Evolutionary conservation across 2,113 vertebrate species (phyloP).

Genomic region (Triplophysa tibetana): DNA sequence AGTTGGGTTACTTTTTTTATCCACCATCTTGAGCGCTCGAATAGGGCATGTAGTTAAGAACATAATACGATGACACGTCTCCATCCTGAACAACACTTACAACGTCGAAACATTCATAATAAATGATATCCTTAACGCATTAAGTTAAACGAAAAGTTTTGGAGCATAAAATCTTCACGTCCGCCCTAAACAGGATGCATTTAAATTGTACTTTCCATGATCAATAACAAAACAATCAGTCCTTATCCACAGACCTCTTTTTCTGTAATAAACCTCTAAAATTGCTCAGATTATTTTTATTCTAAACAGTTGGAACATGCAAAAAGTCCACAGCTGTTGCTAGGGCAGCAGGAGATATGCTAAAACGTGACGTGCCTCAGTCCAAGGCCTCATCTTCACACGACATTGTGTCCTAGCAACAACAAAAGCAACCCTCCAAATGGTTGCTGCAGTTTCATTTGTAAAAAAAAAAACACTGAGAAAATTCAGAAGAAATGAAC

Average conservation of each 20-base stretch:
- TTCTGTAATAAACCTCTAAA: not conserved
- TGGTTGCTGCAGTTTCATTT: not conserved
- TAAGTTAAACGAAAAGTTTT: not conserved
- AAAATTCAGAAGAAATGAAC: not conserved
- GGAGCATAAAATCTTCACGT: not conserved
- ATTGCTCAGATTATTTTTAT: not conserved
- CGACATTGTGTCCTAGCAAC: conserved; percentile 63
- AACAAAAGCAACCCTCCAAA: conserved; percentile 48
- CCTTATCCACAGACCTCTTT: not conserved
- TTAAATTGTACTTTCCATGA: not conserved
- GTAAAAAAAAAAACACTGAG: not conserved
- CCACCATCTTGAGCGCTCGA: too few species aligned
- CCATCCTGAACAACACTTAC: not conserved
- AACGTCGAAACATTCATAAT: conserved; percentile 1
- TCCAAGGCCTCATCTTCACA: conserved; percentile 52
- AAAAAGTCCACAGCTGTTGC: conserved; percentile 43
- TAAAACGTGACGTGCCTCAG: conserved; percentile 30
- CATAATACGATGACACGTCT: not conserved
- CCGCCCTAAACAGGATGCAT: not conserved
- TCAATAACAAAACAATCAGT: not conserved
- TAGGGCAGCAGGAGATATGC: conserved; percentile 42
- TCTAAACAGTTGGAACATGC: conserved; percentile 12
- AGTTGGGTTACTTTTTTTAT: too few species aligned
- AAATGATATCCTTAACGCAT: not conserved
- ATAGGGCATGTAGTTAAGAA: too few species aligned